Conservation (phyloP, 2,113 vertebrate species). For the Trogon surrucura region DNA sequence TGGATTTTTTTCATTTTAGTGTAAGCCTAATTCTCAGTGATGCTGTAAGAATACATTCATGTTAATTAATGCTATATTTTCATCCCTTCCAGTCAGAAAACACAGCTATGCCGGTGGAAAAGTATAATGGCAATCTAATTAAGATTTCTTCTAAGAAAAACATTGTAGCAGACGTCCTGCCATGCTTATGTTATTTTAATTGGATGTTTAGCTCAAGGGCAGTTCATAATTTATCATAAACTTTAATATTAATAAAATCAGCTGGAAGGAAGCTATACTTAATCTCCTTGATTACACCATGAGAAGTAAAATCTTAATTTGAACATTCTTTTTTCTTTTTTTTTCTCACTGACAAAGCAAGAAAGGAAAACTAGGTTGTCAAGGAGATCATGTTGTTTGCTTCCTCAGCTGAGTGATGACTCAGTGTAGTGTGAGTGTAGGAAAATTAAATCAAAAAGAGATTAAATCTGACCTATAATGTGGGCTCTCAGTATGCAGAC, state of each 20-base stretch:
- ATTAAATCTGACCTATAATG: not conserved
- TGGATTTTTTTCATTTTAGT: not conserved
- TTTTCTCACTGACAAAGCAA: not conserved
- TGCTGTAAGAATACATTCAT: not conserved
- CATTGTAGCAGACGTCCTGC: conserved; percentile 62
- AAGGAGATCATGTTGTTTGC: not conserved
- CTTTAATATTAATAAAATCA: conserved; percentile 75
- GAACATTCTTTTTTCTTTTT: not conserved
- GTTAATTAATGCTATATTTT: conserved; percentile 40
- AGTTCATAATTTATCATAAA: conserved; percentile 73
- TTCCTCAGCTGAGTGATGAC: not conserved
- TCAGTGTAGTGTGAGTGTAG: not conserved
- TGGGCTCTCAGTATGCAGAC: not conserved
- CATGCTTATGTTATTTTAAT: conserved; percentile 75
- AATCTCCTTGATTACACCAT: conserved; percentile 62
- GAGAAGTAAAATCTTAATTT: conserved; percentile 59
- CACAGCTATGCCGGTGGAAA: conserved; percentile 20
- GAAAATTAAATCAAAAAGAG: not conserved
- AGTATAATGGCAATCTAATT: conserved; percentile 58
- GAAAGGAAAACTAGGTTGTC: not conserved
- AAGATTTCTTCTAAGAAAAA: conserved; percentile 58
- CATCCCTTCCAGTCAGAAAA: not conserved
- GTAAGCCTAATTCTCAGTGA: not conserved
- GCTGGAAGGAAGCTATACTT: conserved; percentile 63
- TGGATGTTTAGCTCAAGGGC: conserved; percentile 70